phyloP scores from a whole-genome alignment of 2,113 vertebrate genomes.

The Epinephelus lanceolatus region DNA sequence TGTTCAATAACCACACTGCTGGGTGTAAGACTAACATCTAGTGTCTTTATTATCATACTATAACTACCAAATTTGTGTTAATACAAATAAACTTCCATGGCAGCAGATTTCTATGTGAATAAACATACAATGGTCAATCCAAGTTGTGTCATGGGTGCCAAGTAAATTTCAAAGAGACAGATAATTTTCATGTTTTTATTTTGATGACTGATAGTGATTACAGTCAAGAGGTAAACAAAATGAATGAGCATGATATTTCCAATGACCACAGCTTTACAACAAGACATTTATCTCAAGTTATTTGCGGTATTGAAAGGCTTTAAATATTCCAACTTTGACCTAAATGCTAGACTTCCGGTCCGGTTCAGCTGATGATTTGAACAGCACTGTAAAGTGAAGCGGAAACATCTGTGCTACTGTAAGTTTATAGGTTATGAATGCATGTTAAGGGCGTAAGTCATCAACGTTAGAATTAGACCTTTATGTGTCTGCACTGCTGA shows the following conservation, averaged over 20 bases:
- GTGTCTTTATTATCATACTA: neutral
- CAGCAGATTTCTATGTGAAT: neutral
- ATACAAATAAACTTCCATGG: neutral
- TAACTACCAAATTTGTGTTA: neutral
- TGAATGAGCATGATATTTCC: slow-evolving; percentile 75
- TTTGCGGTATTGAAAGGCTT: slow-evolving; percentile 66
- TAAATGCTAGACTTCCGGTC: slow-evolving; percentile 51
- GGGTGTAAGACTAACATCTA: neutral
- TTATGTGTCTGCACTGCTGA: slow-evolving; percentile 44
- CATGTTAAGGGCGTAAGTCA: slow-evolving; percentile 45
- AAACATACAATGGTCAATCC: neutral
- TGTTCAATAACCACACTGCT: slow-evolving; percentile 2
- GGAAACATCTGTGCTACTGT: slow-evolving; percentile 50
- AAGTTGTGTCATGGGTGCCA: neutral
- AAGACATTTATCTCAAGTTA: slow-evolving; percentile 58
- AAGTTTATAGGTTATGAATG: slow-evolving; percentile 53
- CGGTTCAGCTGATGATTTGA: slow-evolving; percentile 45
- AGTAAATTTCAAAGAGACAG: slow-evolving; percentile 21
- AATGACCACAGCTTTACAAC: slow-evolving; percentile 74
- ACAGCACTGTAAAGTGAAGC: slow-evolving; percentile 54
- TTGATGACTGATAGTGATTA: slow-evolving; percentile 82
- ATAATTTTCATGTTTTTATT: slow-evolving; percentile 80
- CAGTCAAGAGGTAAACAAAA: slow-evolving; percentile 83
- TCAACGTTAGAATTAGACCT: slow-evolving; percentile 43
- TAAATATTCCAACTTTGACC: slow-evolving; percentile 59